Evolutionary conservation across 2,888 invertebrate species (phyloP), one percentile per base, ranked within the genome.

Genomic region (Xylota sylvarum): DNA sequence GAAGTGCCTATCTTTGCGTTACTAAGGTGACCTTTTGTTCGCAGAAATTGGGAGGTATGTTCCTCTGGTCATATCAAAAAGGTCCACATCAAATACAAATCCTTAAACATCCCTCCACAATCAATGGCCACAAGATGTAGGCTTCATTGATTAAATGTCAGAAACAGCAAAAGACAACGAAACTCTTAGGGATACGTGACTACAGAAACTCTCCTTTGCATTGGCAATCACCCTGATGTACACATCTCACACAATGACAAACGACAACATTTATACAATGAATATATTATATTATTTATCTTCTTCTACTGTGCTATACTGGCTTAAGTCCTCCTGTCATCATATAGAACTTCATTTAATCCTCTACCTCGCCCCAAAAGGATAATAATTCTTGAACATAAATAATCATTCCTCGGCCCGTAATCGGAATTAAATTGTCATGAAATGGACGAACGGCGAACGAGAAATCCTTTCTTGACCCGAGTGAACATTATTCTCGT

Each of bases 391-490:
- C 69, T 46, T 23, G 55, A 76, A 62, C 52, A 85, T 80, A 85
- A 74, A 80, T 80, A 85, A 85, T 85, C 76, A 85, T 70, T 80
- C 48, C 56, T 58, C 17, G 30, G 70, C 43, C 55, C 43, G 69
- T 84, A 76, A 70, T 74, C 69, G 80, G 76, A 85, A 80, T 85
- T 85, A 85, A 85, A 85, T 85, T 70, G 80, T 80, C 84, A 60
- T 85, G 56, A 76, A 70, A 80, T 64, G 60, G 60, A 62, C 56
- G 43, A 74, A 79, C 43, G 43, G 27, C 70, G 40, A 4, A 23
- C 30, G 12, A 43, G 37, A 50, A 37, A 60, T 64, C 58, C 65
- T 72, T 72, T 65, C 67, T 79, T 83, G 83, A 83, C 83, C 78
- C 67, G 14, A 70, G 35, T 37, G 46, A 65, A 43, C 19, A 43